Conservation (phyloP, 2,113 vertebrate species). For the Anoura caudifer region DNA sequence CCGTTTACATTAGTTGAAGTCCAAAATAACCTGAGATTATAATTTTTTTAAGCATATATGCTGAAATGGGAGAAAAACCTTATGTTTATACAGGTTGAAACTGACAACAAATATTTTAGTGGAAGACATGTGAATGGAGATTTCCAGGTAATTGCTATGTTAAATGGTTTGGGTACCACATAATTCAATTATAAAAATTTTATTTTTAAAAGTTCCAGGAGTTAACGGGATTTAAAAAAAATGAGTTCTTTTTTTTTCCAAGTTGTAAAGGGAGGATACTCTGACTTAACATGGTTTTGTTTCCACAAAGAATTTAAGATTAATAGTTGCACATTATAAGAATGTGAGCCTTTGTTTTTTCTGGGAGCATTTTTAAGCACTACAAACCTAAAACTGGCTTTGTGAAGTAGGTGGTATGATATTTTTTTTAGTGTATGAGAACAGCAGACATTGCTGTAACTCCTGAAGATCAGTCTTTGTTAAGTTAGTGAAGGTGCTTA, state of each 20-base stretch:
- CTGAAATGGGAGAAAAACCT: slow-evolving; percentile 30
- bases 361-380: background rate
- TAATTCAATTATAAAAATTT: background rate
- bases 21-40: background rate
- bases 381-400: background rate
- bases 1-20: background rate
- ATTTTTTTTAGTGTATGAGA: background rate
- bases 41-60: background rate
- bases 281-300: background rate
- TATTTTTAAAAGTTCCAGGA: background rate
- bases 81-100: background rate
- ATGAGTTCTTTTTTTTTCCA: background rate
- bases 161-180: background rate
- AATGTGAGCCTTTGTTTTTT: slow-evolving; percentile 12
- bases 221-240: background rate
- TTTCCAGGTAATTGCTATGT: background rate
- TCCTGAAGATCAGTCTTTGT: background rate
- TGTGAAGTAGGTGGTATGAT: background rate
- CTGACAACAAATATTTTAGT: background rate
- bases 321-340: background rate
- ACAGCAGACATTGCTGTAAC: background rate
- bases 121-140: background rate
- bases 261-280: background rate
- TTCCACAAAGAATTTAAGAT: slow-evolving; percentile 28
- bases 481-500: slow-evolving; percentile 13